Conservation (phyloP, 2,113 vertebrate genomes). For the Meriones unguiculatus region DNA sequence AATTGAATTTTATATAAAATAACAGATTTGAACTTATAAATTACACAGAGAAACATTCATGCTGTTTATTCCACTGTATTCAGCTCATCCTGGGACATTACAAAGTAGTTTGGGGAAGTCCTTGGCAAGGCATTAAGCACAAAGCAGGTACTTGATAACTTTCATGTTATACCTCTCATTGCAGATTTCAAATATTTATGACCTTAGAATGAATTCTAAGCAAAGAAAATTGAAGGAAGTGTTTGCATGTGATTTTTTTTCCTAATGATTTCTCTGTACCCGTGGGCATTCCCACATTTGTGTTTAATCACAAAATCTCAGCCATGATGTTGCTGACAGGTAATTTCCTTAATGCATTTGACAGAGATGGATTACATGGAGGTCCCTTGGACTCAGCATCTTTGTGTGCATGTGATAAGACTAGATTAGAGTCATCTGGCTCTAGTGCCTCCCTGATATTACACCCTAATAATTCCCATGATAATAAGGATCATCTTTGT, state of each 20-base stretch:
- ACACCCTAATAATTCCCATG: constrained; percentile 90
- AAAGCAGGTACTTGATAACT: background rate
- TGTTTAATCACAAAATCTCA: constrained; percentile 93
- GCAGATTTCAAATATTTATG: constrained; percentile 83
- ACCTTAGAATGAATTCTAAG: constrained; percentile 82
- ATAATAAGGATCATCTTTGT: constrained; percentile 82
- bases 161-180: constrained; percentile 79
- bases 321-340: constrained; percentile 92
- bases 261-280: constrained; percentile 83
- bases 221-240: constrained; percentile 86
- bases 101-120: background rate
- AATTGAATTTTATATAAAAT: background rate
- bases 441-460: constrained; percentile 87
- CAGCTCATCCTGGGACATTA: background rate
- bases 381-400: constrained; percentile 87
- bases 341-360: constrained; percentile 94
- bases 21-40: background rate
- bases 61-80: background rate
- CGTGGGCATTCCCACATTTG: constrained; percentile 89
- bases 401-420: constrained; percentile 90
- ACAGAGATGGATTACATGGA: constrained; percentile 93
- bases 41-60: background rate
- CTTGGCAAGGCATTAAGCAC: background rate
- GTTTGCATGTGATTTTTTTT: constrained; percentile 64
- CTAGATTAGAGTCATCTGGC: constrained; percentile 89